Evolutionary conservation across 2,113 vertebrate genomes (phyloP).

Genomic region (Ageneiosus marmoratus): DNA sequence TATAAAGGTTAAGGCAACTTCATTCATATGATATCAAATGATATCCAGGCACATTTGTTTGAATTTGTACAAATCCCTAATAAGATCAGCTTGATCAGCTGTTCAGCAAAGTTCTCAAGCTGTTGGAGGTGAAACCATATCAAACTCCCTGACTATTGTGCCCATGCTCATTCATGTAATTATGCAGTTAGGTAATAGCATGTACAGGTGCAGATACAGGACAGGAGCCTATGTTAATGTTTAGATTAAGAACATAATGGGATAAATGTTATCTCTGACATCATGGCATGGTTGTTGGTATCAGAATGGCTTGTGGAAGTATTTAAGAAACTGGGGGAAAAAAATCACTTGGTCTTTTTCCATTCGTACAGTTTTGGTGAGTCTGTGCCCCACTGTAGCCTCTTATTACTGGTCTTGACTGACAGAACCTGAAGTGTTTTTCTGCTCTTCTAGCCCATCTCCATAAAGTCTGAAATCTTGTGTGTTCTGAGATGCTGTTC

Average conservation of each 20-base stretch:
- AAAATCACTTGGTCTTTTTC: background rate
- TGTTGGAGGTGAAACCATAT: background rate
- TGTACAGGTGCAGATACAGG: background rate
- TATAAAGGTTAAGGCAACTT: background rate
- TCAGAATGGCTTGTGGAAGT: background rate
- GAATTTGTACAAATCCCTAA: background rate
- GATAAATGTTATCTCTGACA: background rate
- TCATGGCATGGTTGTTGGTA: background rate
- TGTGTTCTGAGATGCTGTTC: background rate
- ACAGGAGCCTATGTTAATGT: background rate
- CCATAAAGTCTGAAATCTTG: background rate
- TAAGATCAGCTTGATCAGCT: background rate
- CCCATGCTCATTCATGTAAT: background rate
- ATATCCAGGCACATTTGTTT: background rate
- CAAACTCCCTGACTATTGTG: background rate
- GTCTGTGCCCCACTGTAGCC: background rate
- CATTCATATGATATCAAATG: background rate
- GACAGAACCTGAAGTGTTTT: background rate
- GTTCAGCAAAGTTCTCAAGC: background rate
- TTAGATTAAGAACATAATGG: background rate
- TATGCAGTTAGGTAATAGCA: background rate
- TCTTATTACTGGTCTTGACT: background rate
- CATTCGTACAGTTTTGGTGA: background rate
- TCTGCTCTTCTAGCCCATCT: background rate
- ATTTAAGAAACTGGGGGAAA: background rate